These are phyloP conservation scores for Drosophila parabipectinata DNA, from an alignment of 1,140 invertebrate species.

Conservation along the genomic window DNA sequence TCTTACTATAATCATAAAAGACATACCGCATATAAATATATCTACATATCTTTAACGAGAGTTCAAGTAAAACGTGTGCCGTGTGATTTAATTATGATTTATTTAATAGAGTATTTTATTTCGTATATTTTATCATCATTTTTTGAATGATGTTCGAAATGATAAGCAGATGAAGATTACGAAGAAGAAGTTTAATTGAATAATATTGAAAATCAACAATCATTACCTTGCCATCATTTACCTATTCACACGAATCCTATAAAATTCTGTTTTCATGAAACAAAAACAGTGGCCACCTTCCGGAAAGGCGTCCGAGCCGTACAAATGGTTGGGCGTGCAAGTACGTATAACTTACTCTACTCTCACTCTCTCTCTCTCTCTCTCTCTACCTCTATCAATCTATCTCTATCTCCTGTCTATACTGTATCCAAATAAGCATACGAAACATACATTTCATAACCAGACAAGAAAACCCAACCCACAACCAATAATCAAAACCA, in stretches of 20 bases:
- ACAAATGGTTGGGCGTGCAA: constrained; percentile 98
- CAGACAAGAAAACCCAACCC: constrained; percentile 17
- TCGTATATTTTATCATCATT: constrained; percentile 41
- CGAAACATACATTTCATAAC: constrained; percentile 51
- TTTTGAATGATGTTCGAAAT: constrained; percentile 56
- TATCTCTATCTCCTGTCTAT: constrained; percentile 51
- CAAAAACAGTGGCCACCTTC: constrained; percentile 97
- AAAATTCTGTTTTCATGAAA: constrained; percentile 84
- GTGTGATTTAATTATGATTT: constrained; percentile 48
- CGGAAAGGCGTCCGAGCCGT: constrained; percentile 99
- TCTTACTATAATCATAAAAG: constrained; percentile 55
- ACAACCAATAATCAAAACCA: constrained; percentile 1
- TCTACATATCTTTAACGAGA: constrained; percentile 55
- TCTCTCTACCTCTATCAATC: constrained; percentile 53
- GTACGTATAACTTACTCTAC: constrained; percentile 90
- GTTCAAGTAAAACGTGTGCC: constrained; percentile 62
- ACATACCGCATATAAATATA: constrained; percentile 65
- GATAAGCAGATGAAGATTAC: constrained; percentile 41
- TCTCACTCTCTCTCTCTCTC: constrained; percentile 61
- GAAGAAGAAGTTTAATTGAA: constrained; percentile 42
- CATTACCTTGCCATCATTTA: constrained; percentile 82
- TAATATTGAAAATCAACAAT: constrained; percentile 59
- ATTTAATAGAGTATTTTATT: constrained; percentile 34
- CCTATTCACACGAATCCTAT: constrained; percentile 84
- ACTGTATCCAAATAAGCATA: constrained; percentile 66